phyloP scores from a whole-genome alignment of 1,140 invertebrate genomes.

The Thaumetopoea pityocampa region DNA sequence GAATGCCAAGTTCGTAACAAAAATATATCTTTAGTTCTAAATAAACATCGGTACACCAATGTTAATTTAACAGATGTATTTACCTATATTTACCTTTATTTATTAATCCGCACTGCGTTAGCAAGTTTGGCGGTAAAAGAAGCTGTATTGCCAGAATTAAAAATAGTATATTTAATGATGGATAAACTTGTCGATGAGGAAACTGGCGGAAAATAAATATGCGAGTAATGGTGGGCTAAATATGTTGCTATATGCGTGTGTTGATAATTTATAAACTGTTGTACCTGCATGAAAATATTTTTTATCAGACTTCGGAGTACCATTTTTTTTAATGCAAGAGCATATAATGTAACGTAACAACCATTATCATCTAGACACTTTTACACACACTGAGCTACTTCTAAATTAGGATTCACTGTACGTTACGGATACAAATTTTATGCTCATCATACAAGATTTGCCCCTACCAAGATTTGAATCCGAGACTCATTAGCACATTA shows the following conservation, averaged over 20 bases:
- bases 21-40: constrained; percentile 18
- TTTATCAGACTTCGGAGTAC: no score
- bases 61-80: constrained; percentile 7
- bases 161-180: constrained; percentile 27
- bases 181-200: constrained; percentile 16
- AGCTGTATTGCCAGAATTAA: constrained; percentile 30
- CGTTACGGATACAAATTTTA: no score
- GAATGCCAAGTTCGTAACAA: constrained; percentile 22
- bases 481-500: no score
- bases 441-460: no score
- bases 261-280: constrained; percentile 5
- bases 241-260: neutral
- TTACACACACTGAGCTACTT: no score
- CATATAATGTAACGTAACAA: no score
- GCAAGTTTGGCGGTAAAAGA: constrained; percentile 26
- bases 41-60: constrained; percentile 7
- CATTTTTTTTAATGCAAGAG: no score
- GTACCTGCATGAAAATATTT: neutral
- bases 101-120: constrained; percentile 19
- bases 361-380: no score
- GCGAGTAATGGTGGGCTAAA: constrained; percentile 3
- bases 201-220: constrained; percentile 10
- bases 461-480: no score
- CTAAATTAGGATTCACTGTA: no score
- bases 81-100: constrained; percentile 18